Base-by-base conservation (phyloP, 2,888 invertebrate species). In the Drosophila pegasa region DNA sequence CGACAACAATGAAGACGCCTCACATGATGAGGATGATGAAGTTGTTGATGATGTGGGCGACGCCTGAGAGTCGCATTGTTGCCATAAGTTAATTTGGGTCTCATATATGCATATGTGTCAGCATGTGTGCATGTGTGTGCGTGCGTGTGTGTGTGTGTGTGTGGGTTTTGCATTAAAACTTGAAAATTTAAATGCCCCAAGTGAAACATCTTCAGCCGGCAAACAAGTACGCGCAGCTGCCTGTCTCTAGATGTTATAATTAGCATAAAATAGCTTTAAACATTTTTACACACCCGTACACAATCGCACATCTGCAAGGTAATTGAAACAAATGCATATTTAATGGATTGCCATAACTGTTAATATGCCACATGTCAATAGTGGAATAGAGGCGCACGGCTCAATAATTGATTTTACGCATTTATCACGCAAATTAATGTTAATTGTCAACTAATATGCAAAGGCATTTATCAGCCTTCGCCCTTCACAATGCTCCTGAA, bases 11-110 rank as follows among this genome's bases (percentile, higher is more conserved):
- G 72, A 79, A 64, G 80, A 64, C 61, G 71, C 52, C 43, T 71
- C 56, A 25, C 60, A 51, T 35, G 59, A 45, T 48, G 70, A 58
- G 40, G 20, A 48, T 41, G 72, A 47, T 45, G 79, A 54, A 38
- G 78, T 27, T 47, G 51, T 45, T 64, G 70, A 68, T 38, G 74
- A 80, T 59, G 79, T 65, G 55, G 64, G 65, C 76, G 61, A 66
- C 35, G 73, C 71, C 69, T 64, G 54, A 66, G 57, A 71, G 41
- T 51, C 65, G 66, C 76, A 75, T 79, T 79, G 88, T 88, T 85
- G 76, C 80, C 78, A 80, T 85, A 85, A 85, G 88, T 86, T 88
- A 85, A 85, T 85, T 85, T 85, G 71, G 71, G 66, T 80, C 80
- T 86, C 78, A 81, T 63, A 62, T 84, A 83, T 85, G 86, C 86